Conservation (phyloP, 2,113 vertebrate genomes). For the Tiliqua scincoides region DNA sequence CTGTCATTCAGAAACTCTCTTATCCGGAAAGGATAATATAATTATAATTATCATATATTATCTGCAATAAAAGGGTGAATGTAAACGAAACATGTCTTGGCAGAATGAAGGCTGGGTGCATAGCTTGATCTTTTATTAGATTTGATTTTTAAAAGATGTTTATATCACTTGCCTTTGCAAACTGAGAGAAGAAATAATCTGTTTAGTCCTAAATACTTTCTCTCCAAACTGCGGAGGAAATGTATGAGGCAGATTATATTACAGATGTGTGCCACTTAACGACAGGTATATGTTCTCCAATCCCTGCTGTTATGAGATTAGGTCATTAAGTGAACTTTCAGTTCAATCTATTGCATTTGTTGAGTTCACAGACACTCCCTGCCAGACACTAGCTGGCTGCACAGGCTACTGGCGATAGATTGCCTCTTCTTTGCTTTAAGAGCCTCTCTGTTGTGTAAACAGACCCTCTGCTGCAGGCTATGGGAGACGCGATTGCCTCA, state of each 20-base stretch:
- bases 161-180: conserved; percentile 16
- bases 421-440: too few species aligned
- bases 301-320: too few species aligned
- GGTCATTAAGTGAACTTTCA: too few species aligned
- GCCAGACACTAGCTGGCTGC: too few species aligned
- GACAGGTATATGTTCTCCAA: too few species aligned
- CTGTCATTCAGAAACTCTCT: conserved; percentile 12
- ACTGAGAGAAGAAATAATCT: background rate
- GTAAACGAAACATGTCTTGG: conserved; percentile 9
- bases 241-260: conserved; percentile 9
- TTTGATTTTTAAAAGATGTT: background rate
- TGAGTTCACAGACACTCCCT: too few species aligned
- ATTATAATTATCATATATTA: conserved; percentile 12
- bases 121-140: conserved; percentile 1
- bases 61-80: conserved; percentile 20
- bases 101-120: conserved; percentile 1
- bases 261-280: too few species aligned
- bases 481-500: too few species aligned
- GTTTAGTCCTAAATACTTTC: background rate
- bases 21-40: conserved; percentile 19
- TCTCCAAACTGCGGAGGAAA: background rate
- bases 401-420: too few species aligned
- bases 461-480: too few species aligned
- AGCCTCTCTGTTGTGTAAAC: too few species aligned
- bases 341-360: too few species aligned